Base-by-base conservation (phyloP, 2,797 vertebrate species). In the Psittacula echo region DNA sequence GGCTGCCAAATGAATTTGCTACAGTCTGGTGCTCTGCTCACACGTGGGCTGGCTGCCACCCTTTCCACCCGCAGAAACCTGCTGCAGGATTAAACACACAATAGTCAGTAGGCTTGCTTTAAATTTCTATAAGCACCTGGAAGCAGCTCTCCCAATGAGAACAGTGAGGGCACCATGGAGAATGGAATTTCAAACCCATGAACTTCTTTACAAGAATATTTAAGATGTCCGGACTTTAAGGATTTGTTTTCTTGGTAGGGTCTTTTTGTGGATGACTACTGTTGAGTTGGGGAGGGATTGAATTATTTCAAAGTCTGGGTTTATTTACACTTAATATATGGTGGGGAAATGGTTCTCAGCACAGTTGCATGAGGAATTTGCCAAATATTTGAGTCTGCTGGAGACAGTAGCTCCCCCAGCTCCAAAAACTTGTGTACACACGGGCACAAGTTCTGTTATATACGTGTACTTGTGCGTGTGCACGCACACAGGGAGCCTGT, bases 1-100 rank as follows among this genome's bases (percentile, higher is more conserved):
- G 66, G 72, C 85, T 95, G 70, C 74, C 78, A 92, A 71, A 91
- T 95, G 85, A 90, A 77, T 95, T 95, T 92, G 90, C 76, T 72
- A 78, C 96, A 83, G 83, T 92, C 90, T 77, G 30, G 62, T 92
- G 95, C 92, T 77, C 78, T 50, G 86, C 83, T 80, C 24, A 2
- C 51, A 50, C 2, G 7, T 4, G 7, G 65, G 32, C 85, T 73
- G 68, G 30, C 67, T 81, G 83, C 83, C 0, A 3, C 81, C 51
- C 64, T 44, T 53, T 68, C 70, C 71, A 48, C 65, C 7, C 2
- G 45, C 78, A 67, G 67, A 65, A 84, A 51, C 58, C 73, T 83
- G 83, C 82, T 77, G 27, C 50, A 44, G 73, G 65, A 88, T 42
- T 27, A 66, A 37, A 37, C 56, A 6, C 64, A 18, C 61, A n/a